Base-by-base conservation (phyloP, 2,113 vertebrate species). In the Muntiacus muntjak region DNA sequence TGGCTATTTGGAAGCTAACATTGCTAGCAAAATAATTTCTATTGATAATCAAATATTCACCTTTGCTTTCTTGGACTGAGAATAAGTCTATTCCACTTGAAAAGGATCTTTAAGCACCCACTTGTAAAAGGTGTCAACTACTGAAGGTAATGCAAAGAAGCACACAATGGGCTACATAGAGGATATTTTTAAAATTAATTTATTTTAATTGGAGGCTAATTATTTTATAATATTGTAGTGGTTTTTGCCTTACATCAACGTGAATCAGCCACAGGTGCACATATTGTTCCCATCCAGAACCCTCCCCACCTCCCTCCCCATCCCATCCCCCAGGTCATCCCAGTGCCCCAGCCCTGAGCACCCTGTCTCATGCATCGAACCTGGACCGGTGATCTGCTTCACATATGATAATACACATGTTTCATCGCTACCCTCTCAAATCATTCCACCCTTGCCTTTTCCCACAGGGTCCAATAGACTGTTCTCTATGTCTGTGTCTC, bases 11-110 rank as follows among this genome's bases (percentile, higher is more conserved):
- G 19, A 82, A 85, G n/a, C 97, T 94, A 95, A 67, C 33, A 43
- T 45, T 95, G 62, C 62, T 55, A 87, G 76, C 40, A 95, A 92
- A 98, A 84, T 78, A 14, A 88, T 90, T 64, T 90, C 58, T 88
- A 28, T 30, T 52, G 50, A n/a, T 45, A 81, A 47, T 67, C 83
- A 86, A 47, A 11, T 94, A 55, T 76, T 43, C 58, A 25, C 58
- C 50, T 95, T 85, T 86, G 19, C 21, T 95, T 90, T 94, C n/a
- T 12, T 36, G 19, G 14, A 26, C 82, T 84, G 25, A 91, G 33
- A 85, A 82, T 78, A 94, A 28, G 47, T 30, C 40, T 60, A 71
- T 55, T 40, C n/a, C 23, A 33, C 30, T 85, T 60, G 54, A 28
- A 97, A 79, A 79, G 9, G 26, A 33, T 91, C 87, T 74, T 78